Conservation (phyloP, 2,113 vertebrate genomes). For the Meleagris gallopavo region DNA sequence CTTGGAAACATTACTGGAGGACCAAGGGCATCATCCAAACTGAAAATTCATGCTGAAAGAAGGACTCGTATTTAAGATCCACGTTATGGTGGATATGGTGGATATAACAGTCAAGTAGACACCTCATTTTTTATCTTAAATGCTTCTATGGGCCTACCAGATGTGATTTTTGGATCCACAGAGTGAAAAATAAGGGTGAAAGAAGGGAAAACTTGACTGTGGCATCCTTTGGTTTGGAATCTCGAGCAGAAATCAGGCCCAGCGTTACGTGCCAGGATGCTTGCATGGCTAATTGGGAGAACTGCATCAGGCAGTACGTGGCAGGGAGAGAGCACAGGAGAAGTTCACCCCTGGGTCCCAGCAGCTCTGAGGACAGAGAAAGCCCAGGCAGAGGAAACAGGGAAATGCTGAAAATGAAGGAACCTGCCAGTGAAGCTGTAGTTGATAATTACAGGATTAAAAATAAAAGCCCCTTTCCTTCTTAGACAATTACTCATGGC, state of each 20-base stretch:
- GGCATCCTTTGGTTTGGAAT: neutral
- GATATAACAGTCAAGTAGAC: neutral
- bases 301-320: neutral
- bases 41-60: slow-evolving; percentile 45
- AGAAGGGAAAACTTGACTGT: neutral
- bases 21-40: neutral
- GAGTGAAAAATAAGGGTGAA: neutral
- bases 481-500: neutral
- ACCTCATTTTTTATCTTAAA: slow-evolving; percentile 45
- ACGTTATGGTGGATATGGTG: too few species aligned
- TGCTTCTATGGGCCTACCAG: slow-evolving; percentile 37
- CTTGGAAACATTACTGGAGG: neutral
- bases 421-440: neutral
- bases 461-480: neutral
- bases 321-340: neutral
- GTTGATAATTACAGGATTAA: neutral
- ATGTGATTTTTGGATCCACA: slow-evolving; percentile 4
- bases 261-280: neutral
- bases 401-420: neutral
- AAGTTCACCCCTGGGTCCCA: neutral
- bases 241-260: neutral
- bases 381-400: neutral
- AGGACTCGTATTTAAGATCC: slow-evolving; percentile 1
- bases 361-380: neutral
- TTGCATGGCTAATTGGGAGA: neutral